Conservation (phyloP, 2,113 vertebrate species). For the Zootoca vivipara region DNA sequence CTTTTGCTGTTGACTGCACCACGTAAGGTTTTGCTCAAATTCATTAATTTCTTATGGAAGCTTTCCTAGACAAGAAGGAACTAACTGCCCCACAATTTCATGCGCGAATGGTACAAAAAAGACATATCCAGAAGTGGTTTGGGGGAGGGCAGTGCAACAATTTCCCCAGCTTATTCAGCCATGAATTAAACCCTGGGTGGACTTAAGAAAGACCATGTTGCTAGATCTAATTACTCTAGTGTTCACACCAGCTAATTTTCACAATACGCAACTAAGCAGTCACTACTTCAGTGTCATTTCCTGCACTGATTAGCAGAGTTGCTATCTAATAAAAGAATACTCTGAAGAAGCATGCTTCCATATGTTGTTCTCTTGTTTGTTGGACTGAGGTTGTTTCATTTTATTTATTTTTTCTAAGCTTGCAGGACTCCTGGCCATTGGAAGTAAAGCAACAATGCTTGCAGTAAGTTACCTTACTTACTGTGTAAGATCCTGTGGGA, state of each 20-base stretch:
- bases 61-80: background rate
- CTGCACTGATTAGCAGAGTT: background rate
- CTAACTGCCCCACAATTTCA: background rate
- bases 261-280: background rate
- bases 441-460: too few species aligned
- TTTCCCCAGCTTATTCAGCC: too few species aligned
- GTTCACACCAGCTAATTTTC: background rate
- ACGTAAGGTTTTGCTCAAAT: background rate
- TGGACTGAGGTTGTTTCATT: background rate
- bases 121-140: too few species aligned
- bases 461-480: too few species aligned
- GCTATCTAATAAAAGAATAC: background rate
- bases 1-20: background rate
- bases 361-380: background rate
- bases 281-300: background rate
- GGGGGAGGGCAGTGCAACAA: too few species aligned
- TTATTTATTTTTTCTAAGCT: background rate
- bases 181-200: background rate
- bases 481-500: too few species aligned
- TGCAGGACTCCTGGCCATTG: background rate
- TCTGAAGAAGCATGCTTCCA: background rate
- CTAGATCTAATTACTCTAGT: background rate
- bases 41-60: background rate
- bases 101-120: background rate
- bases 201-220: background rate